phyloP scores from a whole-genome alignment of 2,113 vertebrate genomes.

The Osmerus mordax region DNA sequence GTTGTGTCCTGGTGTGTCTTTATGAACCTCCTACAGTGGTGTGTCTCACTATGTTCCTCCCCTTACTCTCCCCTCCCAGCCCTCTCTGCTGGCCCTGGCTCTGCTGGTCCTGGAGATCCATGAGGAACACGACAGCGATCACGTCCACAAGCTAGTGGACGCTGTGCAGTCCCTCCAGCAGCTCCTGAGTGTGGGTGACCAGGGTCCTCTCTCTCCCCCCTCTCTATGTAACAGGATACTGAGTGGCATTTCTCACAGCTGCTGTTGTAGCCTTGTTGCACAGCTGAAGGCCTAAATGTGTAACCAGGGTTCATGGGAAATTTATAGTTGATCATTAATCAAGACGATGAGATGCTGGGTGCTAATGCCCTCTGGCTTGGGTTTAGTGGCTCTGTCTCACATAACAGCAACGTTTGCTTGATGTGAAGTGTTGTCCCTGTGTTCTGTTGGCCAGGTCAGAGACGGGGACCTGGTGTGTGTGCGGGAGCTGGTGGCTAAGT shows the following conservation, averaged over 20 bases:
- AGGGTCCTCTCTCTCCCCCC: too few species aligned
- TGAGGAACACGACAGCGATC: constrained; percentile 79
- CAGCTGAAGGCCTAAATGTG: background rate
- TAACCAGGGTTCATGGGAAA: background rate
- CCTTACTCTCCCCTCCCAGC: constrained; percentile 65
- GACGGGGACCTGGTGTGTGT: constrained; percentile 82
- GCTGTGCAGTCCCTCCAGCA: constrained; percentile 77
- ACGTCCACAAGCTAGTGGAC: constrained; percentile 72
- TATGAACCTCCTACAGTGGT: background rate
- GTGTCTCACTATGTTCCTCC: background rate
- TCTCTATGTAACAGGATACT: constrained; percentile 6
- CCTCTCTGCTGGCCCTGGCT: constrained; percentile 86
- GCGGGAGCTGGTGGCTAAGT: constrained; percentile 87
- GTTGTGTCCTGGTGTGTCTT: background rate
- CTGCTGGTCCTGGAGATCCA: constrained; percentile 81
- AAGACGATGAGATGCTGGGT: background rate
- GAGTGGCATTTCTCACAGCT: background rate
- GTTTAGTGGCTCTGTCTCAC: background rate
- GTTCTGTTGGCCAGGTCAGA: constrained; percentile 72
- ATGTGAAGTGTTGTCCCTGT: background rate
- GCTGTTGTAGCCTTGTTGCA: background rate
- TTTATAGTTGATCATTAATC: constrained; percentile 6
- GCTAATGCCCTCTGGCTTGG: background rate
- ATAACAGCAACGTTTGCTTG: background rate
- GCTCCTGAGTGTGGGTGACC: constrained; percentile 77